These are phyloP conservation scores for Mycalesis mineus DNA, from an alignment of 2,888 invertebrate genomes.

Conservation along the genomic window DNA sequence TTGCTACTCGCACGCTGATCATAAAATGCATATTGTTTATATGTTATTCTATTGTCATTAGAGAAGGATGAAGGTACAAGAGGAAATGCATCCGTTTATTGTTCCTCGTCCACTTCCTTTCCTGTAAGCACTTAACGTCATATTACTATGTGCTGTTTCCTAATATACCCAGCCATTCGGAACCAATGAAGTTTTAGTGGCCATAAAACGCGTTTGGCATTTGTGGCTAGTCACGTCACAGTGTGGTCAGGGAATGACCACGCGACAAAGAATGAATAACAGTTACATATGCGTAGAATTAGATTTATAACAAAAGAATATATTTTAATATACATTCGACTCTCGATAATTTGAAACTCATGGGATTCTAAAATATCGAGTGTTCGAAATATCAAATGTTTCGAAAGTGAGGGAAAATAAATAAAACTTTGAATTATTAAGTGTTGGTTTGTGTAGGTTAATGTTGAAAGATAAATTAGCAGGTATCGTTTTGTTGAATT, in stretches of 20 bases:
- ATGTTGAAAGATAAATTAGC: no score
- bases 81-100: slow-evolving; percentile 33
- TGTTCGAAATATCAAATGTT: no score
- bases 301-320: no score
- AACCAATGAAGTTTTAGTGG: slow-evolving; percentile 10
- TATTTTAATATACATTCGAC: no score
- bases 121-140: slow-evolving; percentile 7
- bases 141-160: slow-evolving; percentile 3
- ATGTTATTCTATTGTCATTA: slow-evolving; percentile 24
- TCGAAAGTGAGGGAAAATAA: no score
- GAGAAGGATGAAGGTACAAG: slow-evolving; percentile 13
- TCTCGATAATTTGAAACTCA: no score
- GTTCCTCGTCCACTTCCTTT: slow-evolving; percentile 22
- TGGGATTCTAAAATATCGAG: no score
- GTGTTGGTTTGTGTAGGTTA: no score
- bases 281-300: no score
- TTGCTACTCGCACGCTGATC: background rate
- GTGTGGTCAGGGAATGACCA: background rate
- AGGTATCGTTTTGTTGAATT: no score
- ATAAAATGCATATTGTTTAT: slow-evolving; percentile 13
- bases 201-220: slow-evolving; percentile 1
- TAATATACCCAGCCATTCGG: background rate
- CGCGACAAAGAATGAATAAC: no score
- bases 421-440: no score
- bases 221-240: background rate